Base-by-base conservation (phyloP, 2,113 vertebrate genomes). In the Lichenostomus cassidix region DNA sequence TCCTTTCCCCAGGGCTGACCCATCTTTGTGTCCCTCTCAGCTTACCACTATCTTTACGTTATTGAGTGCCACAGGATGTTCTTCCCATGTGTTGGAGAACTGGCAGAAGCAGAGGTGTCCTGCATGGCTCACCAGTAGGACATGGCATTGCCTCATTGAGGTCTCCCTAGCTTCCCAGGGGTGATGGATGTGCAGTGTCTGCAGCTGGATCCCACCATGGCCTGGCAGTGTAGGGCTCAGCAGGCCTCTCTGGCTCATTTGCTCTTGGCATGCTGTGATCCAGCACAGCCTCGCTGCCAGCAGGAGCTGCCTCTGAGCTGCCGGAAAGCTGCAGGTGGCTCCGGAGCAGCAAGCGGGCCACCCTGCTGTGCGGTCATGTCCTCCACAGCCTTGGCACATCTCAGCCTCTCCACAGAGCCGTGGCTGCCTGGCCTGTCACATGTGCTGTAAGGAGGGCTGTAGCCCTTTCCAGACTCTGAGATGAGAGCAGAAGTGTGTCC, bases 361-460 rank as follows among this genome's bases (percentile, higher is more conserved):
- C 47, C 68, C 55, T 0, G 0, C 93, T 13, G 41, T 16, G 73
- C 0, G 0, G 14, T 9, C 3, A 0, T 87, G 77, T 41, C 65
- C 90, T 53, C n/a, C 63, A 11, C 5, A 2, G 78, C 95, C 64
- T 63, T 73, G 90, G 92, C 84, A 76, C 41, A 27, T 27, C 73
- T 12, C 60, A 10, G 60, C 69, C 39, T 71, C 73, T 84, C 83
- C 62, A 6, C 4, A 22, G 84, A 82, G 69, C 74, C 0, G 4
- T 15, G 73, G 33, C 46, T 74, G 71, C 79, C 56, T 35, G 52
- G 42, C 31, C 68, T 67, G 80, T 31, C 0, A 4, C 0, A 1
- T 53, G 58, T n/a, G 70, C 53, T 62, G 65, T 25, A 46, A 70
- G 47, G 19, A 60, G 22, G 31, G 19, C 87, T 91, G 37, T 1